Conservation (phyloP, 2,888 invertebrate species). For the Zaprionus bogoriensis region DNA sequence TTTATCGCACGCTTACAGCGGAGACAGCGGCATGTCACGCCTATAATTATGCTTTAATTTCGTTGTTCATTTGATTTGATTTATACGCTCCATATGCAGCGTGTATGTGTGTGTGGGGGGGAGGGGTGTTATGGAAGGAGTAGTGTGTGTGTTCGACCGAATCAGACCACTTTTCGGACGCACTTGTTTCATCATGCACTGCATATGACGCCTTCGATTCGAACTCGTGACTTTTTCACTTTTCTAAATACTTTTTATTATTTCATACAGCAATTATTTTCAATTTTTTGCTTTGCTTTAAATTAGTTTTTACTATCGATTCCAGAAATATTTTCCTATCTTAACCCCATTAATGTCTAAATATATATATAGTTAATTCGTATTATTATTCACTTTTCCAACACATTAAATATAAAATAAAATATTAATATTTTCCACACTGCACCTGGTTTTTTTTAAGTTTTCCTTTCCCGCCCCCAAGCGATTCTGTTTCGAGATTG, state of each 20-base stretch:
- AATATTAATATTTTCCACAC: no score
- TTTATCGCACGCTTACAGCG: constrained; percentile 26
- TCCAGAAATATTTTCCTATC: no score
- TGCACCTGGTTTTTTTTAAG: no score
- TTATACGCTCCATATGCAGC: constrained; percentile 52
- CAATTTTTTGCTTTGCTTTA: no score
- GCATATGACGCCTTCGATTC: not conserved
- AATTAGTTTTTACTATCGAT: no score
- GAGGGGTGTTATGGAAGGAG: no score
- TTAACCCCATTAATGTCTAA: no score
- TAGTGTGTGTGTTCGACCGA: not conserved
- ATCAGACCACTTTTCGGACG: constrained; percentile 17
- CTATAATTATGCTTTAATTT: constrained; percentile 76
- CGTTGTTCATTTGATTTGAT: constrained; percentile 62
- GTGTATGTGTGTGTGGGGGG: not conserved
- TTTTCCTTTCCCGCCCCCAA: not conserved
- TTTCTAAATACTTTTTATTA: not conserved
- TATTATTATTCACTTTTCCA: no score
- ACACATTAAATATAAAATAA: no score
- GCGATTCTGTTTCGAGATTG: not conserved
- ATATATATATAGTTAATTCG: no score
- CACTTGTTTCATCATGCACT: constrained; percentile 38
- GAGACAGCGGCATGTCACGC: constrained; percentile 68
- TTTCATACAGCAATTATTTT: not conserved
- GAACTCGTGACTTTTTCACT: not conserved